Percentiles rank a stretch among this genome's conserved stretches.
These are phyloP conservation scores for Leucophenga varia DNA, from an alignment of 1,140 invertebrate genomes.

Conservation along the genomic window DNA sequence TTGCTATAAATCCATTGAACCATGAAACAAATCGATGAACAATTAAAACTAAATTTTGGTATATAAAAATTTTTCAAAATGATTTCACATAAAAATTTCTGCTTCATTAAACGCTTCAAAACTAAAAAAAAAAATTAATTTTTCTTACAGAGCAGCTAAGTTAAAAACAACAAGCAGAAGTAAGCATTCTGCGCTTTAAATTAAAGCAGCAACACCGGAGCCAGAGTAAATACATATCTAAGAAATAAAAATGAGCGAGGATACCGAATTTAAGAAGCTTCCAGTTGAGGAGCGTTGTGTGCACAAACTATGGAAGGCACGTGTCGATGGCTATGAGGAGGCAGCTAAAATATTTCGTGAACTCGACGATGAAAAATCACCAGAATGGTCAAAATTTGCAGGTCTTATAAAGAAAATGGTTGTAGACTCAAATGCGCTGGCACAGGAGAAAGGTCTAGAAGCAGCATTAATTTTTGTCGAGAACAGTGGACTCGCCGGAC, in stretches of 20 bases:
- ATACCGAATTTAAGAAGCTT: slow-evolving; percentile 89
- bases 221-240: neutral
- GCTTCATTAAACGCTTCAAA: too few species aligned
- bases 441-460: slow-evolving; percentile 95
- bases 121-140: too few species aligned
- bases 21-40: too few species aligned
- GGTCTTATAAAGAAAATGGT: slow-evolving; percentile 96
- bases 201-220: neutral
- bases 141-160: too few species aligned
- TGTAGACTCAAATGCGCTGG: slow-evolving; percentile 89
- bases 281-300: slow-evolving; percentile 87
- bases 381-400: slow-evolving; percentile 89
- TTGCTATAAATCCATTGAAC: too few species aligned
- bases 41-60: too few species aligned
- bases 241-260: slow-evolving; percentile 70
- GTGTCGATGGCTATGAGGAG: slow-evolving; percentile 92
- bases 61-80: too few species aligned
- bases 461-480: slow-evolving; percentile 87
- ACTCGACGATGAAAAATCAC: slow-evolving; percentile 87
- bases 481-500: slow-evolving; percentile 82
- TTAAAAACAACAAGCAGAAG: too few species aligned
- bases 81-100: too few species aligned
- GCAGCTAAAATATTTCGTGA: slow-evolving; percentile 83
- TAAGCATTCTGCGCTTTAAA: too few species aligned
- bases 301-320: slow-evolving; percentile 95